Conservation (phyloP, 2,113 vertebrate genomes). For the Perca flavescens region DNA sequence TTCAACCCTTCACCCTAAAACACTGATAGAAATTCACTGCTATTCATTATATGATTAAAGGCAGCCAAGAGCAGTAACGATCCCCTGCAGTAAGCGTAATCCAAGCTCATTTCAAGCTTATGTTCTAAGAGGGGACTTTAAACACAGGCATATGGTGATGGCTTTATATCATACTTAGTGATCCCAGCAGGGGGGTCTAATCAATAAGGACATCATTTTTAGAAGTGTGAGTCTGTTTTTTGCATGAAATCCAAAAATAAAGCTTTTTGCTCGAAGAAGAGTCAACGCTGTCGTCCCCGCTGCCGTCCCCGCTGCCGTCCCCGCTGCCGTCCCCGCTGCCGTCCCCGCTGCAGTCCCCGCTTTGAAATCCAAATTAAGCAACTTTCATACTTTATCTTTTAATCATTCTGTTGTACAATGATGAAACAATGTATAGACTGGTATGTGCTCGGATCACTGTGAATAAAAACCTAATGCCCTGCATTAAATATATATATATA, state of each 20-base stretch:
- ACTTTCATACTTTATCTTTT: constrained; percentile 32
- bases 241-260: constrained; percentile 35
- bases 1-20: constrained; percentile 52
- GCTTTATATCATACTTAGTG: constrained; percentile 70
- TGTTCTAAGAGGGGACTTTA: constrained; percentile 71
- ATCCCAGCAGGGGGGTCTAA: constrained; percentile 66
- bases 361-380: constrained; percentile 47
- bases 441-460: constrained; percentile 15
- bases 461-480: constrained; percentile 12
- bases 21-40: constrained; percentile 47
- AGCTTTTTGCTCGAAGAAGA: constrained; percentile 5
- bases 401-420: constrained; percentile 32
- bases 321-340: background rate
- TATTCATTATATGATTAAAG: constrained; percentile 65
- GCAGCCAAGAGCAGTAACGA: constrained; percentile 52
- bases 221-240: constrained; percentile 41
- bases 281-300: background rate
- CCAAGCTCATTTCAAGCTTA: constrained; percentile 79
- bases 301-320: background rate
- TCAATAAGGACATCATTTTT: constrained; percentile 69
- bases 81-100: constrained; percentile 70
- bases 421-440: constrained; percentile 21
- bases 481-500: constrained; percentile 13
- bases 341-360: background rate
- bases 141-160: constrained; percentile 78